These are phyloP conservation scores for Pedetes capensis DNA, from an alignment of 2,113 vertebrate genomes.

Conservation along the genomic window DNA sequence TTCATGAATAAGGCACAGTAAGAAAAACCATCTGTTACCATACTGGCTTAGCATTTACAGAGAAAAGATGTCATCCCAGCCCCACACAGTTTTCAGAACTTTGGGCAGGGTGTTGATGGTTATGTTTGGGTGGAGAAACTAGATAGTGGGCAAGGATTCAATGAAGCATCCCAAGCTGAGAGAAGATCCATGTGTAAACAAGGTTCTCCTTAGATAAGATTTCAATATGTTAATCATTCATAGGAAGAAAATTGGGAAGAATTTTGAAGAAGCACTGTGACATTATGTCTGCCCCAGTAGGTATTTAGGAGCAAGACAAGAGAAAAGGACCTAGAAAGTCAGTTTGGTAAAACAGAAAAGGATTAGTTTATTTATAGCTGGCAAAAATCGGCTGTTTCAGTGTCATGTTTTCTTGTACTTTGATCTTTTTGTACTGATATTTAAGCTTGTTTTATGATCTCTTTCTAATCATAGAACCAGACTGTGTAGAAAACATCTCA, in stretches of 20 bases:
- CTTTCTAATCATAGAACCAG: constrained; percentile 46
- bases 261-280: not conserved
- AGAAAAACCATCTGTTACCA: not conserved
- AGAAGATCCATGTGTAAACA: accelerated
- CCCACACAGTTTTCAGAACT: not conserved
- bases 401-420: constrained; percentile 77
- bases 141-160: not conserved
- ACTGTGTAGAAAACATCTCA: not conserved
- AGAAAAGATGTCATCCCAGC: not conserved
- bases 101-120: accelerated
- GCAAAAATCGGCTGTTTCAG: constrained; percentile 46
- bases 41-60: not conserved
- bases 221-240: not conserved
- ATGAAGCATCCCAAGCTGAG: not conserved
- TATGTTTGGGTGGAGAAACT: not conserved
- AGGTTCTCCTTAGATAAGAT: not conserved
- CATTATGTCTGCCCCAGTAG: not conserved
- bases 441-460: constrained; percentile 70
- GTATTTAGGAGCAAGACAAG: not conserved
- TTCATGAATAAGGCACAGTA: constrained; percentile 43
- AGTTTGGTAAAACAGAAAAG: not conserved
- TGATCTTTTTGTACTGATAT: constrained; percentile 75
- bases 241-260: not conserved
- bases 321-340: not conserved
- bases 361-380: not conserved